Evolutionary conservation across 2,113 vertebrate genomes (phyloP).

Genomic region (Microtus richardsoni): DNA sequence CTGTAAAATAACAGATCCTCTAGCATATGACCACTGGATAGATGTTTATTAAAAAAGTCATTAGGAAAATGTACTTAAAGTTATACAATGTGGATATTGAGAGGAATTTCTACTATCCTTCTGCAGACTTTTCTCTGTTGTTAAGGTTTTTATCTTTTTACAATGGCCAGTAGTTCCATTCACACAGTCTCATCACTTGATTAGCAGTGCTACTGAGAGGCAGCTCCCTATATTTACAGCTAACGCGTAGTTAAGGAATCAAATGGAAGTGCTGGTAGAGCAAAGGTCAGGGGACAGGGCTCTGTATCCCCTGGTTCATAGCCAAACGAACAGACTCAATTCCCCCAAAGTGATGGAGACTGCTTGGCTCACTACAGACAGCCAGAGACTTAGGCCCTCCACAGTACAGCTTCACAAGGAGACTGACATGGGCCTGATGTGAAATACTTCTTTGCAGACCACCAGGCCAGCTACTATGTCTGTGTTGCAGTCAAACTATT

Average conservation of each 20-base stretch:
- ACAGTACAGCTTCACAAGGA: not conserved
- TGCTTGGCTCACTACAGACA: not conserved
- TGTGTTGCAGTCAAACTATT: not conserved
- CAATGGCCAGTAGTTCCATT: constrained; percentile 1
- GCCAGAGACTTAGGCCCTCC: not conserved
- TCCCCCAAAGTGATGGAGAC: not conserved
- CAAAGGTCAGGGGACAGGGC: not conserved
- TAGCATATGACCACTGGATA: not conserved
- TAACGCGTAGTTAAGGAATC: constrained; percentile 25
- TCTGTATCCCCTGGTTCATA: not conserved
- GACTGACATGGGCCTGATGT: not conserved
- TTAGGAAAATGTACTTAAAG: constrained; percentile 28
- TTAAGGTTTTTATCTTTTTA: constrained; percentile 40
- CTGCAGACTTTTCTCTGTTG: not conserved
- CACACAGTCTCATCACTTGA: constrained; percentile 19
- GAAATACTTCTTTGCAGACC: not conserved
- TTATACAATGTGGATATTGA: not conserved
- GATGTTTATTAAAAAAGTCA: constrained; percentile 17
- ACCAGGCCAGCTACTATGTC: not conserved
- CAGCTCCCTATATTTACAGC: constrained; percentile 28
- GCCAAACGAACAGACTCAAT: not conserved
- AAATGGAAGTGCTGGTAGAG: constrained; percentile 7
- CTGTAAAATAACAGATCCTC: not conserved
- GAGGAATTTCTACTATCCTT: constrained; percentile 36
- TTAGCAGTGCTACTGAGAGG: constrained; percentile 42